Base-by-base conservation (phyloP, 2,113 vertebrate genomes). In the Tenebrosternarchus preto region DNA sequence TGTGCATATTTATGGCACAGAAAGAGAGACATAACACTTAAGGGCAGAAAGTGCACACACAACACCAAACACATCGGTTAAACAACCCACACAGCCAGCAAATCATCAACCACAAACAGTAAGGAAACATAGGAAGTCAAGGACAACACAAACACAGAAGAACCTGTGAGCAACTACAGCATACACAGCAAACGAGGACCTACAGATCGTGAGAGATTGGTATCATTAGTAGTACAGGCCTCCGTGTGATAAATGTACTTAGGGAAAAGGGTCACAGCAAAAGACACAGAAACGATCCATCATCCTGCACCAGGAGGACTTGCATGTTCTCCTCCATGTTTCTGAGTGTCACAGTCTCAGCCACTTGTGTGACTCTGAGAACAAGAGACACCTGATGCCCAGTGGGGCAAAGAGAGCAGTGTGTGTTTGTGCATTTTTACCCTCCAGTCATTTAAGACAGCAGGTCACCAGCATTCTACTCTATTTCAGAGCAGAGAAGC, bases 221-320 rank as follows among this genome's bases (percentile, higher is more conserved):
- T n/a, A 64, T 53, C 43, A 66, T 80, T 77, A 75, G 67, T 46
- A 50, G 27, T 29, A 57, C 39, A 50, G 24, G 4, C 19, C 29
- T 76, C 57, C 57, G 53, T 24, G n/a, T 73, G 61, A 77, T 75
- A 31, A 79, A 69, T 69, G 55, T 1, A 12, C 61, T 61, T 68
- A 50, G 56, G 76, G 72, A 74, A 82, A 83, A 79, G 77, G 71
- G 55, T 70, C 67, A 63, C 59, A 76, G 72, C 27, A 71, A 78
- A 77, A 60, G 6, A 73, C 46, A 36, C 55, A 73, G 19, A 3
- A 36, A 27, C 46, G 69, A 77, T 74, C 66, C 27, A 57, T 78
- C 57, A 81, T 60, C 71, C 67, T 56, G 39, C 66, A 76, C 68
- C 33, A 74, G 15, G 24, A 56, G 69, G 66, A 59, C 9, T 9